Percentiles rank a stretch among this genome's conserved stretches.
Conservation (phyloP, 53 echinoderm and acorn worm species). For the Paracentrotus lividus region DNA sequence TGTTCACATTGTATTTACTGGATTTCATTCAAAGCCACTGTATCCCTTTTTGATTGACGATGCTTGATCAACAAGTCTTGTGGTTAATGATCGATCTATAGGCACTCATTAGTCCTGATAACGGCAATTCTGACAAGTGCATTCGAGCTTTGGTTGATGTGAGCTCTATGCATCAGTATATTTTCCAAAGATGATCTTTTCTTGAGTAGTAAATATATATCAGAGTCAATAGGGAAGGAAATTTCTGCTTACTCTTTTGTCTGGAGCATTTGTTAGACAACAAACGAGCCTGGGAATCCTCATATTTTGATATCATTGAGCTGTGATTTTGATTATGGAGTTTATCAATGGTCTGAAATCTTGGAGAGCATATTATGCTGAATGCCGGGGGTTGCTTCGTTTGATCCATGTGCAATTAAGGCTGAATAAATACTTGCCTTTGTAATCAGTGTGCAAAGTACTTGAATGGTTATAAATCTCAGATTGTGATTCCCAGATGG, state of each 20-base stretch:
- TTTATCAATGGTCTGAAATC: neutral
- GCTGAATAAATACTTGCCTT: neutral
- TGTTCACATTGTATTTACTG: constrained; percentile 3
- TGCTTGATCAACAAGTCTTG: neutral
- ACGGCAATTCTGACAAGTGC: neutral
- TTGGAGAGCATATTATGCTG: neutral
- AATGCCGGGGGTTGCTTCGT: neutral
- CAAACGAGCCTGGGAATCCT: too few species aligned
- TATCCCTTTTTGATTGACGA: neutral
- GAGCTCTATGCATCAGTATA: neutral
- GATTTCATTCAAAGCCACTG: constrained; percentile 31
- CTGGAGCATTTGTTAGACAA: neutral
- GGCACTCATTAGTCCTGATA: constrained; percentile 43
- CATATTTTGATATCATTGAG: neutral
- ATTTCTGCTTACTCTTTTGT: neutral
- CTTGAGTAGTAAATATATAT: too few species aligned
- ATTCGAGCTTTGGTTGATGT: neutral
- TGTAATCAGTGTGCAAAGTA: neutral
- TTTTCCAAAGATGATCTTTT: neutral
- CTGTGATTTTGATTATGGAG: neutral
- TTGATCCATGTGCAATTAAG: neutral
- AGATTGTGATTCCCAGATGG: too few species aligned
- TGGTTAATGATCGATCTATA: constrained; percentile 56
- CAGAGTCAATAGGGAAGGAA: neutral
- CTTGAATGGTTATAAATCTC: neutral